phyloP scores from a whole-genome alignment of 2,888 invertebrate genomes.

The Sipha maydis region DNA sequence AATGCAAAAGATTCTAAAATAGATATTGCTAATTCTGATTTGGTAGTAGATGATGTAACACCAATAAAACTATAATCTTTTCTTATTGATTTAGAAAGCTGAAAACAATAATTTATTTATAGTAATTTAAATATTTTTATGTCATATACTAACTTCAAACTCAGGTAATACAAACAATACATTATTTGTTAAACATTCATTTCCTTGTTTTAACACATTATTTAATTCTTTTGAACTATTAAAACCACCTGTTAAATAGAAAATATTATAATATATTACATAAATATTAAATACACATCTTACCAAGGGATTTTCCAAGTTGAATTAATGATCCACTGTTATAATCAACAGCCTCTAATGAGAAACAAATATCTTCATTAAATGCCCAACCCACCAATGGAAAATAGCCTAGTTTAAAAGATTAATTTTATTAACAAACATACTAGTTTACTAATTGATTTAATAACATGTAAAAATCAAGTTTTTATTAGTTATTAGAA shows the following conservation, averaged over 20 bases:
- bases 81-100: constrained; percentile 34
- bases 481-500: not conserved
- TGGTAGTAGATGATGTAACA: constrained; percentile 76
- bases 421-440: not conserved
- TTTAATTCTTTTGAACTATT: constrained; percentile 54
- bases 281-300: constrained; percentile 64
- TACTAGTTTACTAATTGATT: not conserved
- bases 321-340: constrained; percentile 89
- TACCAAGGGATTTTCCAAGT: constrained; percentile 83
- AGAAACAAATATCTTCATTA: constrained; percentile 73
- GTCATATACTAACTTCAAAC: constrained; percentile 27
- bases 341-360: constrained; percentile 87
- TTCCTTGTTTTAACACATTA: constrained; percentile 52
- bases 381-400: constrained; percentile 91
- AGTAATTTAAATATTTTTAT: not conserved
- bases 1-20: constrained; percentile 88
- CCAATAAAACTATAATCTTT: constrained; percentile 83
- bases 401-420: constrained; percentile 75
- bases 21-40: constrained; percentile 83
- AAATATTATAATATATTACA: constrained; percentile 15
- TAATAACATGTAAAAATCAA: not conserved
- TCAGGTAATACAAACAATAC: constrained; percentile 62
- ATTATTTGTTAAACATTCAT: constrained; percentile 50
- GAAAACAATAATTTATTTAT: not conserved
- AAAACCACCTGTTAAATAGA: constrained; percentile 22